Conservation (phyloP, 2,113 vertebrate species). For the Agelaius phoeniceus region DNA sequence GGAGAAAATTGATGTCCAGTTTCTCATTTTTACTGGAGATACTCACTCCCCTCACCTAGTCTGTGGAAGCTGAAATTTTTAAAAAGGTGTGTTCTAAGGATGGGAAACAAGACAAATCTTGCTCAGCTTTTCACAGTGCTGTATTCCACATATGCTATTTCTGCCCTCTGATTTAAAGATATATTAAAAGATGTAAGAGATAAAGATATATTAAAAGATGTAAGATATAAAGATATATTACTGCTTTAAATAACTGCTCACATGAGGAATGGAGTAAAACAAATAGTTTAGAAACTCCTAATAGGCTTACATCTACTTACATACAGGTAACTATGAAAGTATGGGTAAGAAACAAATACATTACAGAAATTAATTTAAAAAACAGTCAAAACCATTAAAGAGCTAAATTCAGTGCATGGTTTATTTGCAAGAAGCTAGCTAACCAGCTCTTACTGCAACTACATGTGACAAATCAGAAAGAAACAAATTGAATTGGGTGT, state of each 20-base stretch:
- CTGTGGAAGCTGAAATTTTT: neutral
- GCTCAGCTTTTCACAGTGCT: neutral
- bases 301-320: neutral
- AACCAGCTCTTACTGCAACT: neutral
- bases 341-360: neutral
- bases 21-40: neutral
- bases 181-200: too few relatives aligned
- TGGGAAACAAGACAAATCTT: neutral
- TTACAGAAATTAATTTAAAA: neutral
- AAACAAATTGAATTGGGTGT: neutral
- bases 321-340: neutral
- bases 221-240: neutral
- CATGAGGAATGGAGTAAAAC: neutral
- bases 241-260: neutral
- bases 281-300: neutral
- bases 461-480: neutral
- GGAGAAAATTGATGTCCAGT: neutral
- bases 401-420: constrained; percentile 9
- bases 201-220: neutral
- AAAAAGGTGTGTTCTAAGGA: neutral
- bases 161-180: neutral
- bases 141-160: neutral
- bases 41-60: neutral
- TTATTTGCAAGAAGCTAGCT: constrained; percentile 31
- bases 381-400: neutral